Percentiles rank a stretch among this genome's conserved stretches.
These are phyloP conservation scores for Clusia tigrina DNA, from an alignment of 2,888 invertebrate species.

Conservation along the genomic window DNA sequence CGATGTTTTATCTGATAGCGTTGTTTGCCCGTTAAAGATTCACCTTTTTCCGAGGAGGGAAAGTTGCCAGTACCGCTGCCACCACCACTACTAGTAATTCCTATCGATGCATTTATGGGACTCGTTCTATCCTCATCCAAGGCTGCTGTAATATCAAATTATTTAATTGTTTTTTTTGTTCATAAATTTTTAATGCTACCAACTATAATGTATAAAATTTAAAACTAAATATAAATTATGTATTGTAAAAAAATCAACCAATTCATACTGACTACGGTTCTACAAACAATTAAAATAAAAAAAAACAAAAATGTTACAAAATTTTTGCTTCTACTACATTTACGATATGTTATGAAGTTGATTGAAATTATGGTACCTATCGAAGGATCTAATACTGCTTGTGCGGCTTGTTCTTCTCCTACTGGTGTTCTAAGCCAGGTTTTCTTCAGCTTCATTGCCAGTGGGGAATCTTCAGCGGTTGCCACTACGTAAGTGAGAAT, in stretches of 20 bases:
- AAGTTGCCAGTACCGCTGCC: conserved; percentile 33
- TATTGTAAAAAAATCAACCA: not conserved
- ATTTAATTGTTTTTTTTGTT: conserved; percentile 30
- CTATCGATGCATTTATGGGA: conserved; percentile 55
- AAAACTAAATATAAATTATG: not conserved
- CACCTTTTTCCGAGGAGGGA: conserved; percentile 54
- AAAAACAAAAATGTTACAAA: conserved; percentile 14
- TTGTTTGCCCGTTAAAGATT: conserved; percentile 82
- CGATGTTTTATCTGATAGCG: conserved; percentile 96
- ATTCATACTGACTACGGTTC: not conserved
- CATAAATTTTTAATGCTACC: not conserved
- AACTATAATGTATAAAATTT: no score
- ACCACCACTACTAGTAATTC: no score
- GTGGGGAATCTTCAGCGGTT: conserved; percentile 73
- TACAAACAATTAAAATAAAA: conserved; percentile 12
- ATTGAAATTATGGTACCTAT: conserved; percentile 66
- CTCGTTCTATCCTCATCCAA: conserved; percentile 72
- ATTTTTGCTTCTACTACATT: conserved; percentile 12
- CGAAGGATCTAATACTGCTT: conserved; percentile 74
- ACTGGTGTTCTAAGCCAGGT: conserved; percentile 77
- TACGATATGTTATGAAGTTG: conserved; percentile 14
- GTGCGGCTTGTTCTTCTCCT: conserved; percentile 74
- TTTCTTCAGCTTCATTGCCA: conserved; percentile 77
- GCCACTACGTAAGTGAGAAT: conserved; percentile 66
- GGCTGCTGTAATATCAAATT: conserved; percentile 66